Percentiles rank a stretch among this genome's conserved stretches.
Evolutionary conservation across 2,888 invertebrate genomes (phyloP).

Genomic region (Zygaena filipendulae): DNA sequence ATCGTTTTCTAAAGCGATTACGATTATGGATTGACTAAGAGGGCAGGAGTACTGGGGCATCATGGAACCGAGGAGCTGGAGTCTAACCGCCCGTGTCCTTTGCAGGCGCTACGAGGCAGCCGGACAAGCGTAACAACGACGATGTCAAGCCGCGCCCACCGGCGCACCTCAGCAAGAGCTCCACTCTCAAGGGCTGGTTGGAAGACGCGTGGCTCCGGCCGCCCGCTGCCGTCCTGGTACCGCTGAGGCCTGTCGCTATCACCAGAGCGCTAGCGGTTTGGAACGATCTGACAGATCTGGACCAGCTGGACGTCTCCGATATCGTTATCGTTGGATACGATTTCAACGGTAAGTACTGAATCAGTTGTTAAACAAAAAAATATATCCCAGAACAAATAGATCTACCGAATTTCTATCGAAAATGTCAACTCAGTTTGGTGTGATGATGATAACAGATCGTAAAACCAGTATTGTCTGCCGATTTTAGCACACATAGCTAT

Average conservation of each 20-base stretch:
- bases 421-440: no score
- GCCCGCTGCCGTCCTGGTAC: slow-evolving; percentile 54
- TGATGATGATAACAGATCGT: not conserved
- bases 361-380: no score
- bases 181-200: slow-evolving; percentile 45
- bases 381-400: no score
- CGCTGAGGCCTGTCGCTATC: slow-evolving; percentile 43
- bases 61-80: no score
- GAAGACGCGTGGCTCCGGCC: slow-evolving; percentile 55
- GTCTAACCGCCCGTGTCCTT: no score
- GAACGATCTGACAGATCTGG: slow-evolving; percentile 40
- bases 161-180: slow-evolving; percentile 28
- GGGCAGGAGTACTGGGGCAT: no score
- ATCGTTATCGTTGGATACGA: slow-evolving; percentile 58
- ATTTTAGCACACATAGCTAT: no score
- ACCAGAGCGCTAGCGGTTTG: slow-evolving; percentile 48
- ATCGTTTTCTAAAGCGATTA: no score
- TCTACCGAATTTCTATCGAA: no score
- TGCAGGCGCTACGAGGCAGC: slow-evolving; percentile 28
- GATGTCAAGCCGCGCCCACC: slow-evolving; percentile 23
- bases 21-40: no score
- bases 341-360: slow-evolving; percentile 48
- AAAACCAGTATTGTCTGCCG: no score
- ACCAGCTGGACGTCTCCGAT: slow-evolving; percentile 39
- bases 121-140: slow-evolving; percentile 26